These are phyloP conservation scores for Apis florea DNA, from an alignment of 1,140 invertebrate species.

Conservation along the genomic window DNA sequence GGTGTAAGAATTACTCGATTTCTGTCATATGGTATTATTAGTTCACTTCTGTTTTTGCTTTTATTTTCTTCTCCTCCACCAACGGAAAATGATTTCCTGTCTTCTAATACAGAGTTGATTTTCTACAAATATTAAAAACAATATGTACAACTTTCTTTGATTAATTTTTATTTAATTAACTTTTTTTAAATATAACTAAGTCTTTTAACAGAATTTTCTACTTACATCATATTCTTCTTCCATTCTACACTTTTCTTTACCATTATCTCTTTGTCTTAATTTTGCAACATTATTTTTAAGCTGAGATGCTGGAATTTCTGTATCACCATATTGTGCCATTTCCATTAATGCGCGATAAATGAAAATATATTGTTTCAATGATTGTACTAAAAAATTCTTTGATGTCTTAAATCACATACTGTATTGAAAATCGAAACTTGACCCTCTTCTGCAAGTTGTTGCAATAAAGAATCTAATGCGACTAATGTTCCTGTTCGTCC, in stretches of 20 bases:
- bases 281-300: slow-evolving; percentile 87
- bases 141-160: slow-evolving; percentile 12
- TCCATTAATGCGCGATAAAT: slow-evolving; percentile 97
- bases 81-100: slow-evolving; percentile 89
- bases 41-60: slow-evolving; percentile 92
- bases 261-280: slow-evolving; percentile 85
- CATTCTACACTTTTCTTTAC: slow-evolving; percentile 85
- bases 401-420: slow-evolving; percentile 92
- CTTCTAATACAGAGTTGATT: slow-evolving; percentile 89
- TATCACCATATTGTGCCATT: slow-evolving; percentile 95
- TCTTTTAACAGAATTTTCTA: slow-evolving; percentile 36
- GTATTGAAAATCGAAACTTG: slow-evolving; percentile 94
- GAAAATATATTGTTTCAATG: slow-evolving; percentile 98
- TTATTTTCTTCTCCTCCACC: slow-evolving; percentile 92
- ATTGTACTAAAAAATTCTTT: slow-evolving; percentile 96
- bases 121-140: slow-evolving; percentile 82
- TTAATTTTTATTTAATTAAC: too few relatives aligned
- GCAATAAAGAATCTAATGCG: slow-evolving; percentile 92
- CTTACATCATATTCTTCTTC: slow-evolving; percentile 92
- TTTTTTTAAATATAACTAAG: slow-evolving; percentile 6
- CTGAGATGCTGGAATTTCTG: slow-evolving; percentile 88
- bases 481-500: slow-evolving; percentile 95
- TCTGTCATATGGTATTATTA: slow-evolving; percentile 94
- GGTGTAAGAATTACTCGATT: slow-evolving; percentile 93
- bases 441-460: slow-evolving; percentile 90